A percentile compares a stretch with the other conserved stretches of the same genome.
These are phyloP conservation scores for Melanotaenia nigrans DNA, from an alignment of 2,797 vertebrate genomes.

Conservation along the genomic window DNA sequence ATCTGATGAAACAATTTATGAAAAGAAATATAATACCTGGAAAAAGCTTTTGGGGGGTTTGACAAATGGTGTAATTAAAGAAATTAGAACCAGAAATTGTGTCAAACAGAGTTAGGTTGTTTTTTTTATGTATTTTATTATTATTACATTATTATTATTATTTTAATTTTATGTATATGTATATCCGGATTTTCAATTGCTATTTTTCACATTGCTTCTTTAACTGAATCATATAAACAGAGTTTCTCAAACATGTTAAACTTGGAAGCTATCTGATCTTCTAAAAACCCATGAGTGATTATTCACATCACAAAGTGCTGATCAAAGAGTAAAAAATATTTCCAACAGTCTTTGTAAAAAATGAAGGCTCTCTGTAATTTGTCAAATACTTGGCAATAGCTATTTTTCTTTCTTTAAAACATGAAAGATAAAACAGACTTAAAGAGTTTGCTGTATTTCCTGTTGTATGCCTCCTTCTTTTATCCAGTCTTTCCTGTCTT, in stretches of 20 bases:
- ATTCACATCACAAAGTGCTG: neutral
- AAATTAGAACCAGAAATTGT: neutral
- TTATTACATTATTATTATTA: neutral
- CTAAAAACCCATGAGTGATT: slow-evolving; percentile 3
- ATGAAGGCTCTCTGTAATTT: neutral
- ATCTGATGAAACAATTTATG: slow-evolving; percentile 1
- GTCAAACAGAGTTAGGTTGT: neutral
- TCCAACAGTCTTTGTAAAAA: neutral
- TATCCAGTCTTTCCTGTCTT: neutral
- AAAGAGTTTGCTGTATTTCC: neutral
- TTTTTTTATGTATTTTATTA: neutral
- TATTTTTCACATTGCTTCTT: neutral
- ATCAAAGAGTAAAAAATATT: neutral
- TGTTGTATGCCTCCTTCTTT: neutral
- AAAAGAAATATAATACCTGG: slow-evolving; percentile 8
- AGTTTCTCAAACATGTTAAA: slow-evolving; percentile 12
- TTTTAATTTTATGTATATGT: neutral
- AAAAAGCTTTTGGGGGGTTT: neutral
- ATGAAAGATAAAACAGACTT: neutral
- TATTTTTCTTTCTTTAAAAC: neutral
- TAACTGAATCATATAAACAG: slow-evolving; percentile 5
- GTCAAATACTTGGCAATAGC: neutral
- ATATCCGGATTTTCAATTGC: neutral
- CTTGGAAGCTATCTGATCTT: neutral
- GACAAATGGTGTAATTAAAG: neutral